Conservation (phyloP, 2,113 vertebrate species). For the Semnopithecus entellus region DNA sequence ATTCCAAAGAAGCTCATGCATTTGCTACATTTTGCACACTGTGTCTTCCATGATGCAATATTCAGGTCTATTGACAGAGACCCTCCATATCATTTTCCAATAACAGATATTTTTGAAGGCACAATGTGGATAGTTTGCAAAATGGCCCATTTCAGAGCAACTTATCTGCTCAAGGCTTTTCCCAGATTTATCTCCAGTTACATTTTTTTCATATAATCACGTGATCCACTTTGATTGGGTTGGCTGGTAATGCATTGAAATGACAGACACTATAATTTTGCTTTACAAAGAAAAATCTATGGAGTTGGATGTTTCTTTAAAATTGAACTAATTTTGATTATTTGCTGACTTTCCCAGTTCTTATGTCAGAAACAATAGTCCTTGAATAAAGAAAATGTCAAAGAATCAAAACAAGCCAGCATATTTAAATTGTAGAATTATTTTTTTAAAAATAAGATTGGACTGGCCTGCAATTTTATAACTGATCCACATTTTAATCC, state of each 20-base stretch:
- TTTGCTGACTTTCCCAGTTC: neutral
- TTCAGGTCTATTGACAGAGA: neutral
- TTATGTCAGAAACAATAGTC: constrained; percentile 13
- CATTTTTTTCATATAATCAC: neutral
- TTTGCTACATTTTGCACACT: neutral
- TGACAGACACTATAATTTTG: neutral
- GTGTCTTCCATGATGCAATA: neutral
- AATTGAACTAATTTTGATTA: constrained; percentile 20
- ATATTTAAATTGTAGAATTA: neutral
- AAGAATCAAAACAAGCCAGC: neutral
- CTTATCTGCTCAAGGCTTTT: neutral
- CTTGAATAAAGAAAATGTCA: neutral
- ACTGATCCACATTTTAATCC: constrained; percentile 16
- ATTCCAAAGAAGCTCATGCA: neutral
- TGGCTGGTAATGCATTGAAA: neutral
- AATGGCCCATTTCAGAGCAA: neutral
- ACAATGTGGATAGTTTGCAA: neutral
- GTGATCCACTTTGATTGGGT: neutral
- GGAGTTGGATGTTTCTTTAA: neutral
- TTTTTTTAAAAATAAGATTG: constrained; percentile 21
- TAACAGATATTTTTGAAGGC: neutral
- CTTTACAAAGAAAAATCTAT: neutral
- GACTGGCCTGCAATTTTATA: neutral
- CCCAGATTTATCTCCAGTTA: neutral
- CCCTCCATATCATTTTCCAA: neutral